phyloP scores from a whole-genome alignment of 2,888 invertebrate species.

The Nemotelus pantherinus region DNA sequence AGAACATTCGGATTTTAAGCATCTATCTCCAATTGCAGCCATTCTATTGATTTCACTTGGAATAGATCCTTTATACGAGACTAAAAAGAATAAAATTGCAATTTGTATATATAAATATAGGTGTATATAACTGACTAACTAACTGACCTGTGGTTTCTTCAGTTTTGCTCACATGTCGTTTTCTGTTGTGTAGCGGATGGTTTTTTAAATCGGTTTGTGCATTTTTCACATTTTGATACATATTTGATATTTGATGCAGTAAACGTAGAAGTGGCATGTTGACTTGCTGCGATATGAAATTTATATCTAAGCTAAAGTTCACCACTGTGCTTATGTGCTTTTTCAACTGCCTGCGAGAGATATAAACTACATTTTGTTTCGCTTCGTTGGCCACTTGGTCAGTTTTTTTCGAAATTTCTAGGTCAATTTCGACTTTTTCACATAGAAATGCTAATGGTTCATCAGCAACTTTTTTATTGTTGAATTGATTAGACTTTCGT shows the following conservation, averaged over 20 bases:
- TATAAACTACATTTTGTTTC: slow-evolving; percentile 84
- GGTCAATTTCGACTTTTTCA: slow-evolving; percentile 88
- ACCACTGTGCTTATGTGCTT: slow-evolving; percentile 92
- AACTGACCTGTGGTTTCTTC: slow-evolving; percentile 70
- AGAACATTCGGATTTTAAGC: too few species aligned
- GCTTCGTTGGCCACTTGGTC: slow-evolving; percentile 90
- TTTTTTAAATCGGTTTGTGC: slow-evolving; percentile 90
- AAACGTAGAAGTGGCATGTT: slow-evolving; percentile 94
- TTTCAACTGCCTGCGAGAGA: slow-evolving; percentile 86
- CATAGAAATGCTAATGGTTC: slow-evolving; percentile 92
- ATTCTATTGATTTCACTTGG: too few species aligned
- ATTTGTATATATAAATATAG: too few species aligned
- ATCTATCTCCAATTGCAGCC: too few species aligned
- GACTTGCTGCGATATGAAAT: slow-evolving; percentile 92
- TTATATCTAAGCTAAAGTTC: slow-evolving; percentile 87
- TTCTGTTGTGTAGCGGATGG: slow-evolving; percentile 67
- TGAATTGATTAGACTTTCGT: slow-evolving; percentile 55
- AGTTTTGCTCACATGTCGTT: slow-evolving; percentile 67
- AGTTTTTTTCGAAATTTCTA: slow-evolving; percentile 89
- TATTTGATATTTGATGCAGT: slow-evolving; percentile 94
- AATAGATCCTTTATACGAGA: too few species aligned
- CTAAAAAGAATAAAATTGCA: too few species aligned
- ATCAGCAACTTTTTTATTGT: slow-evolving; percentile 54
- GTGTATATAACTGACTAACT: too few species aligned
- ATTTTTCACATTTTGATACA: slow-evolving; percentile 97